Evolutionary conservation across 2,797 vertebrate species (phyloP).

Genomic region (Tamandua tetradactyla): DNA sequence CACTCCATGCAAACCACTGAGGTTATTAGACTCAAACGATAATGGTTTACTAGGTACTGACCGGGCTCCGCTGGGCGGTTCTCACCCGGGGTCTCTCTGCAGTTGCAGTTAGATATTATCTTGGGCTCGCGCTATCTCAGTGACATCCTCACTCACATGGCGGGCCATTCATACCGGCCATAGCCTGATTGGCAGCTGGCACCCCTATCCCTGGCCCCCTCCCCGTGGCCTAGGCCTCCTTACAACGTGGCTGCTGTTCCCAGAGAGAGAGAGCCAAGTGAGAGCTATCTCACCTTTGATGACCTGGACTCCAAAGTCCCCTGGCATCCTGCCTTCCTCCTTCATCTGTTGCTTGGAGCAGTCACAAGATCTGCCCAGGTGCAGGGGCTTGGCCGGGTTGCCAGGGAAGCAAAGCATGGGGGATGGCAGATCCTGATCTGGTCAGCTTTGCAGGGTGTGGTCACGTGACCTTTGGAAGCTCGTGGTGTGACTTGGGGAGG

Average conservation of each 20-base stretch:
- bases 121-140: no score
- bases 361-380: not conserved
- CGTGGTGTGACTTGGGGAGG: not conserved
- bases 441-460: not conserved
- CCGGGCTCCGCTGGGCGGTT: not conserved
- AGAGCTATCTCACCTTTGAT: not conserved
- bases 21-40: rapidly evolving
- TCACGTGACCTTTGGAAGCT: not conserved
- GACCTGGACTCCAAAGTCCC: not conserved
- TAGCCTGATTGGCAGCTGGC: rapidly evolving
- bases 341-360: not conserved
- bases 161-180: no score
- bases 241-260: rapidly evolving
- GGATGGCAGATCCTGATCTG: not conserved
- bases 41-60: rapidly evolving
- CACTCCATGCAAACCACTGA: not conserved
- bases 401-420: not conserved
- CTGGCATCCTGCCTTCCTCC: not conserved
- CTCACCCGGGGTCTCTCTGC: not conserved
- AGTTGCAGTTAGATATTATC: rapidly evolving
- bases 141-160: no score
- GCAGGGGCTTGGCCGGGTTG: not conserved
- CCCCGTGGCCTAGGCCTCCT: not conserved
- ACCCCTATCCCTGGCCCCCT: rapidly evolving
- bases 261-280: not conserved